Evolutionary conservation across 2,888 invertebrate genomes (phyloP).

Genomic region (Melieria crassipennis): DNA sequence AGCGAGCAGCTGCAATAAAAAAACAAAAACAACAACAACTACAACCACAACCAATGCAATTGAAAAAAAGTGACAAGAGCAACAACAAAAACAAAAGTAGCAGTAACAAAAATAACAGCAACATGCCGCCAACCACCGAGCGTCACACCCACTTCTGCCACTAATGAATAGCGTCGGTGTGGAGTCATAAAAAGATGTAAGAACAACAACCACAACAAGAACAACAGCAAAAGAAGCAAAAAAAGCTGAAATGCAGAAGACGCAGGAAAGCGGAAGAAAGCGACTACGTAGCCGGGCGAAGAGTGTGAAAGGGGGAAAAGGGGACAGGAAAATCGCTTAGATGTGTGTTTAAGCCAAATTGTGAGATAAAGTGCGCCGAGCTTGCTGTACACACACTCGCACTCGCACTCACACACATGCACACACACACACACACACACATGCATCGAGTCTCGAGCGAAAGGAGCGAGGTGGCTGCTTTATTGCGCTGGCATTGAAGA

Average conservation of each 20-base stretch:
- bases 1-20: neutral
- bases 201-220: neutral
- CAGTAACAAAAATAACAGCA: no score
- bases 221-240: conserved; percentile 14
- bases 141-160: conserved; percentile 36
- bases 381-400: neutral
- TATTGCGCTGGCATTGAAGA: conserved; percentile 33
- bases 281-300: neutral
- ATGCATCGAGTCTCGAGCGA: neutral
- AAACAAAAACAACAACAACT: neutral
- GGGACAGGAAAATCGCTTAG: conserved; percentile 2
- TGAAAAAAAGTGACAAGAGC: no score
- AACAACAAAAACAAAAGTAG: neutral
- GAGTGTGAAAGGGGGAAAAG: neutral
- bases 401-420: neutral
- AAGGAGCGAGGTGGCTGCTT: conserved; percentile 17
- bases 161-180: conserved; percentile 36
- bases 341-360: conserved; percentile 35
- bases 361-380: conserved; percentile 28
- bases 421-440: neutral
- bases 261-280: neutral
- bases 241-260: conserved; percentile 2
- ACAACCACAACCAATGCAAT: no score
- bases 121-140: conserved; percentile 8
- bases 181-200: neutral